These are phyloP conservation scores for Psephotus haematonotus DNA, from an alignment of 2,113 vertebrate species.

Conservation along the genomic window DNA sequence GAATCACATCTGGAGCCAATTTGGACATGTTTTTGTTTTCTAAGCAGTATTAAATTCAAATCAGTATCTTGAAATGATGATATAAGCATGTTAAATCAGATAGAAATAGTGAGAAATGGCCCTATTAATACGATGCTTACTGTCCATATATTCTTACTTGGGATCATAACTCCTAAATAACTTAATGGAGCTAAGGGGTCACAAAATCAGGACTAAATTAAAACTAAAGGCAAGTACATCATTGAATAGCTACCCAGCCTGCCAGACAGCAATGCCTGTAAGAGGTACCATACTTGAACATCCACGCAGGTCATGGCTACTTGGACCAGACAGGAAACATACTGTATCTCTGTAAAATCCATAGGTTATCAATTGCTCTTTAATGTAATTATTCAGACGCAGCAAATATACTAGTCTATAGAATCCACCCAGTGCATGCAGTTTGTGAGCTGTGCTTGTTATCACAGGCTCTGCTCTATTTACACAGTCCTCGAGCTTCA, in stretches of 20 bases:
- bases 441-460: neutral
- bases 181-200: neutral
- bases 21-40: neutral
- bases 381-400: neutral
- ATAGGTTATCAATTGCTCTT: neutral
- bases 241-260: neutral
- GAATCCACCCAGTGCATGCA: neutral
- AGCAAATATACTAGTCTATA: neutral
- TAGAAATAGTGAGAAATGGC: neutral
- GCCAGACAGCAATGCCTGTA: neutral
- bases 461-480: neutral
- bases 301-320: neutral
- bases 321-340: neutral
- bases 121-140: neutral
- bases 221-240: neutral
- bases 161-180: slow-evolving; percentile 17
- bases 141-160: neutral
- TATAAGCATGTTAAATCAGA: neutral
- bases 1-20: neutral
- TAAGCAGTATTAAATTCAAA: slow-evolving; percentile 41
- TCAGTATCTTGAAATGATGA: neutral
- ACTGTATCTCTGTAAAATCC: neutral
- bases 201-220: neutral
- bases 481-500: neutral
- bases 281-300: neutral